Percentiles rank a stretch among this genome's conserved stretches.
Conservation (phyloP, 2,888 invertebrate species). For the Dolichopus griseipennis region DNA sequence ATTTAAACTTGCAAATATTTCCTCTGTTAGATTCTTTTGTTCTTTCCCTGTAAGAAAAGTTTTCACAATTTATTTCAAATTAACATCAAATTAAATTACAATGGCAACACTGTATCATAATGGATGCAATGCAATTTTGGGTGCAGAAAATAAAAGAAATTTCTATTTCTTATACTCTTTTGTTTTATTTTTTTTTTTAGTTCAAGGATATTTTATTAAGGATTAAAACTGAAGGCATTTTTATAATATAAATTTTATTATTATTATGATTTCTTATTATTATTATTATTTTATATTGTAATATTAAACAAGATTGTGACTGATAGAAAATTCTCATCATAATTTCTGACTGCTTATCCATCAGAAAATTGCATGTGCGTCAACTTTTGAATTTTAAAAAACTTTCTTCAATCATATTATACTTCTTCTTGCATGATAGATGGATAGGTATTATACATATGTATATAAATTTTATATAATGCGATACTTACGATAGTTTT, state of each 20-base stretch:
- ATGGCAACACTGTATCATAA: not conserved
- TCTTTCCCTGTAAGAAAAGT: too few relatives aligned
- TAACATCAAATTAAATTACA: too few relatives aligned
- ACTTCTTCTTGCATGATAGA: too few relatives aligned
- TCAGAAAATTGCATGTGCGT: constrained; percentile 3
- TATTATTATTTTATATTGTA: not conserved
- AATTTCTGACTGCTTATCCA: constrained; percentile 3
- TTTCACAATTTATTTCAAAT: too few relatives aligned
- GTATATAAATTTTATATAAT: too few relatives aligned
- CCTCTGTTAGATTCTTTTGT: too few relatives aligned
- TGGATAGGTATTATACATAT: too few relatives aligned
- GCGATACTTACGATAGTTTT: not conserved
- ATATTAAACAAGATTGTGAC: not conserved
- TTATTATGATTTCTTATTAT: not conserved
- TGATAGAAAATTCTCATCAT: constrained; percentile 6
- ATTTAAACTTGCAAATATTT: too few relatives aligned
- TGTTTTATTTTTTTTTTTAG: not conserved
- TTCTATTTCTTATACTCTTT: too few relatives aligned
- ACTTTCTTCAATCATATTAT: not conserved
- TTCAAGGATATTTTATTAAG: constrained; percentile 1
- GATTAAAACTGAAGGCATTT: constrained; percentile 1
- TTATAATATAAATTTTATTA: not conserved
- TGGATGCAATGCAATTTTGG: not conserved
- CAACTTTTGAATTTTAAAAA: constrained; percentile 6
- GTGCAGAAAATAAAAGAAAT: too few relatives aligned